phyloP scores from a whole-genome alignment of 2,888 invertebrate genomes.

The Brachycybe producta region DNA sequence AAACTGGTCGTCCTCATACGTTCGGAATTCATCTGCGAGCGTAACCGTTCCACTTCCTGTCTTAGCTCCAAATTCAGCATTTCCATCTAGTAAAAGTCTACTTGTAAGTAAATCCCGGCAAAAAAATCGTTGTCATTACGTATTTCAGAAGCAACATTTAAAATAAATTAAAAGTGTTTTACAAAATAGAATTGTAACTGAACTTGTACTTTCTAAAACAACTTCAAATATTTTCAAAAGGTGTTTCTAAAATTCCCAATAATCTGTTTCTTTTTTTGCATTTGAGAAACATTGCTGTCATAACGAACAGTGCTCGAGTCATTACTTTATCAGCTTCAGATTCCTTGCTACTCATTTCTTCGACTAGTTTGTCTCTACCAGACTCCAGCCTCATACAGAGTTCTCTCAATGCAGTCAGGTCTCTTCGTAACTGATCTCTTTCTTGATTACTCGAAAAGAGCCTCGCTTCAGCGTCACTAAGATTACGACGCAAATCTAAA shows the following conservation, averaged over 20 bases:
- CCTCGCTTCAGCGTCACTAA: conserved; percentile 31
- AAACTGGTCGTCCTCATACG: conserved; percentile 29
- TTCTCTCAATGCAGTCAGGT: conserved; percentile 32
- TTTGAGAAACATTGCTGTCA: too few species aligned
- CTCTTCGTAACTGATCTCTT: conserved; percentile 30
- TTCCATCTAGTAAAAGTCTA: conserved; percentile 11
- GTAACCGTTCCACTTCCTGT: conserved; percentile 17
- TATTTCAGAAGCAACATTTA: not conserved
- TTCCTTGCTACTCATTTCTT: conserved; percentile 30
- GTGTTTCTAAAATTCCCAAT: too few species aligned
- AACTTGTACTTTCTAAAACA: not conserved
- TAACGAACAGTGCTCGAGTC: too few species aligned
- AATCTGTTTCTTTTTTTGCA: too few species aligned
- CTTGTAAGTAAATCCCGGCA: too few species aligned
- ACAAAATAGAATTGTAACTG: too few species aligned
- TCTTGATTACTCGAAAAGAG: conserved; percentile 30
- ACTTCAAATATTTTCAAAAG: too few species aligned
- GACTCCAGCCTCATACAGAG: conserved; percentile 33
- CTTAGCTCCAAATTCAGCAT: conserved; percentile 1
- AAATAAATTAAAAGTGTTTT: not conserved
- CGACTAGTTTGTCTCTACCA: conserved; percentile 31
- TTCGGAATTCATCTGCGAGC: conserved; percentile 27
- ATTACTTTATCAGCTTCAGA: conserved; percentile 34
- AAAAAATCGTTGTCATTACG: too few species aligned
- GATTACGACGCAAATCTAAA: conserved; percentile 28